phyloP scores from a whole-genome alignment of 2,113 vertebrate species.

The Chrysochloris asiatica region DNA sequence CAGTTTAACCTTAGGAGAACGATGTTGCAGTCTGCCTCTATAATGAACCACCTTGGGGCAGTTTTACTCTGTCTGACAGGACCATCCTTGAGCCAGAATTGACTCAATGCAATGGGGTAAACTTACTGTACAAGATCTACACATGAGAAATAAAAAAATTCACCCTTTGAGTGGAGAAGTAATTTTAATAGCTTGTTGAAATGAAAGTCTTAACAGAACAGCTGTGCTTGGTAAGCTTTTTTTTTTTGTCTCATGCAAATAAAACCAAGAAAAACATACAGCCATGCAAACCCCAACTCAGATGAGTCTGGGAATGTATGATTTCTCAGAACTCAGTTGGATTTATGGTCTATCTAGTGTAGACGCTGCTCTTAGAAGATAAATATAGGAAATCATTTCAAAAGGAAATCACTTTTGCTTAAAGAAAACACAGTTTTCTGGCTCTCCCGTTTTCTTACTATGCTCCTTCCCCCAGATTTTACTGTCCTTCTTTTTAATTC shows the following conservation, averaged over 20 bases:
- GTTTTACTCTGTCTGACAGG: neutral
- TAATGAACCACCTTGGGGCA: neutral
- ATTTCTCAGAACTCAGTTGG: constrained; percentile 84
- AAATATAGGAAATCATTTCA: constrained; percentile 80
- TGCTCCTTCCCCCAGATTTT: neutral
- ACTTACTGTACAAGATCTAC: constrained; percentile 20
- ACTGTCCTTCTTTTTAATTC: neutral
- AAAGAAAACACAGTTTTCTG: constrained; percentile 78
- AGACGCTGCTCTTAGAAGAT: constrained; percentile 78
- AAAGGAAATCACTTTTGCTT: constrained; percentile 69
- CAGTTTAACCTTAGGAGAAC: neutral
- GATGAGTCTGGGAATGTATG: constrained; percentile 84
- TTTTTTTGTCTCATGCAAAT: constrained; percentile 84
- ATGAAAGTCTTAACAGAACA: constrained; percentile 77
- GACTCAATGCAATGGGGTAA: neutral
- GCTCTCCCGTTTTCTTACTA: neutral
- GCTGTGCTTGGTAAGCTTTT: constrained; percentile 81
- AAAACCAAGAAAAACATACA: constrained; percentile 85
- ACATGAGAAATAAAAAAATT: constrained; percentile 73
- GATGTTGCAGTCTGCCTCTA: neutral
- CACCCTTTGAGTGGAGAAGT: constrained; percentile 75
- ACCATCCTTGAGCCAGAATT: neutral
- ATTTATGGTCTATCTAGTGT: constrained; percentile 80
- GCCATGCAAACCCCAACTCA: constrained; percentile 82
- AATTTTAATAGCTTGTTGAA: constrained; percentile 75